phyloP scores from a whole-genome alignment of 2,888 invertebrate genomes.

The Pseudanteris insignis region DNA sequence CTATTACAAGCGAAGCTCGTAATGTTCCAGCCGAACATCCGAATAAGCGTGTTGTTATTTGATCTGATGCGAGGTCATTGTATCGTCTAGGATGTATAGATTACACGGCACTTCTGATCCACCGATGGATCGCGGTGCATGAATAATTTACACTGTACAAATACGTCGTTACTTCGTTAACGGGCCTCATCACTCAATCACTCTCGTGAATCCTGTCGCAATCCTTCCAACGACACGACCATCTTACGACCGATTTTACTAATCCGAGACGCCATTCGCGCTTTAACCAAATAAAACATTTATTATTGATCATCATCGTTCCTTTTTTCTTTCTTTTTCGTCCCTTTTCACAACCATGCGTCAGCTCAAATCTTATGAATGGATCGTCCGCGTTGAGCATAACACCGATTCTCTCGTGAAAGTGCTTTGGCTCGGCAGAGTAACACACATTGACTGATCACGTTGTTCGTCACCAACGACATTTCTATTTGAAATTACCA shows the following conservation, averaged over 20 bases:
- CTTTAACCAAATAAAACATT: conserved; percentile 18
- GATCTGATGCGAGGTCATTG: conserved; percentile 33
- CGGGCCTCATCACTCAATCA: conserved; percentile 47
- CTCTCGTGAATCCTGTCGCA: conserved; percentile 27
- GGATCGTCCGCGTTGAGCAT: not conserved
- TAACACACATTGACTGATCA: no score
- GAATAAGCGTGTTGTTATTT: no score
- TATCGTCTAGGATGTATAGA: conserved; percentile 31
- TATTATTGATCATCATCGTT: conserved; percentile 12
- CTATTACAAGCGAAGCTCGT: conserved; percentile 4
- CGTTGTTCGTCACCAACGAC: no score
- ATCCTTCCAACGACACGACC: conserved; percentile 15
- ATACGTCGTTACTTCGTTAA: conserved; percentile 52
- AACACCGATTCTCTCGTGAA: no score
- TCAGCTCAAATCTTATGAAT: not conserved
- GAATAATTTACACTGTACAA: conserved; percentile 47
- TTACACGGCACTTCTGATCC: conserved; percentile 29
- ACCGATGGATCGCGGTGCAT: conserved; percentile 18
- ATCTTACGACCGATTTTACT: conserved; percentile 9
- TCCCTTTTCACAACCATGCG: not conserved
- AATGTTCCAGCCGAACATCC: no score
- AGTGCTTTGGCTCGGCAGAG: no score
- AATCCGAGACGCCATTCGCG: conserved; percentile 9
- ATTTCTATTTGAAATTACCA: no score
- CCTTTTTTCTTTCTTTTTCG: no score